Evolutionary conservation across 2,888 invertebrate genomes (phyloP).

Genomic region (Nomada ruficornis): DNA sequence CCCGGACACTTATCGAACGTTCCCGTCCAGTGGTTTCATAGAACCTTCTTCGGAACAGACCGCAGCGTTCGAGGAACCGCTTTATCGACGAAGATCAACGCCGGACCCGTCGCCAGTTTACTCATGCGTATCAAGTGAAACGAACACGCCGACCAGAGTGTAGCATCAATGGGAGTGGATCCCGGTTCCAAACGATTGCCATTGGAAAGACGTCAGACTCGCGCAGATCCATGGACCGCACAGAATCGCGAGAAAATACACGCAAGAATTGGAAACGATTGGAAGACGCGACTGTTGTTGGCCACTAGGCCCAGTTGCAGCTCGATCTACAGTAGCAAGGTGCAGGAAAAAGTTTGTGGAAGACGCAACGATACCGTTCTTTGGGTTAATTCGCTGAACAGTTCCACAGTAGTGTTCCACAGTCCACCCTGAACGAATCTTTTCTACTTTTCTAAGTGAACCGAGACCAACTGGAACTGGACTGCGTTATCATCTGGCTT

Average conservation of each 20-base stretch:
- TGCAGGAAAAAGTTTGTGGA: slow-evolving; percentile 38
- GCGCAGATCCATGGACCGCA: slow-evolving; percentile 57
- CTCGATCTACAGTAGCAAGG: slow-evolving; percentile 12
- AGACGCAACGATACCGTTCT: slow-evolving; percentile 16
- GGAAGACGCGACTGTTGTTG: slow-evolving; percentile 21
- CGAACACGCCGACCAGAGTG: slow-evolving; percentile 51
- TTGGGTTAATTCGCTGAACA: slow-evolving; percentile 14
- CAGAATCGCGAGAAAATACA: slow-evolving; percentile 39
- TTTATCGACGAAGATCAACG: slow-evolving; percentile 50
- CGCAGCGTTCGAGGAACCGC: slow-evolving; percentile 23
- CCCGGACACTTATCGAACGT: slow-evolving; percentile 62
- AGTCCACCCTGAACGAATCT: slow-evolving; percentile 32
- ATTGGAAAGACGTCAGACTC: slow-evolving; percentile 42
- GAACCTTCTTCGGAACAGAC: slow-evolving; percentile 36
- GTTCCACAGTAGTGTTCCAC: slow-evolving; percentile 40
- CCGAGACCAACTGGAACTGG: slow-evolving; percentile 46
- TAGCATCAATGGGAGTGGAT: slow-evolving; percentile 65
- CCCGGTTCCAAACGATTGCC: slow-evolving; percentile 38
- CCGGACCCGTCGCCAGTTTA: slow-evolving; percentile 23
- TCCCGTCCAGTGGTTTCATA: slow-evolving; percentile 54
- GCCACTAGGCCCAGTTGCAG: slow-evolving; percentile 32
- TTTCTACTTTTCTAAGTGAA: slow-evolving; percentile 68
- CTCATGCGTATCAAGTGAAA: slow-evolving; percentile 66
- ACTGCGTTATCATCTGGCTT: slow-evolving; percentile 32
- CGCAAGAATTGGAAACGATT: slow-evolving; percentile 37